These are phyloP conservation scores for Drosophila leontia DNA, from an alignment of 1,140 invertebrate genomes.

Conservation along the genomic window DNA sequence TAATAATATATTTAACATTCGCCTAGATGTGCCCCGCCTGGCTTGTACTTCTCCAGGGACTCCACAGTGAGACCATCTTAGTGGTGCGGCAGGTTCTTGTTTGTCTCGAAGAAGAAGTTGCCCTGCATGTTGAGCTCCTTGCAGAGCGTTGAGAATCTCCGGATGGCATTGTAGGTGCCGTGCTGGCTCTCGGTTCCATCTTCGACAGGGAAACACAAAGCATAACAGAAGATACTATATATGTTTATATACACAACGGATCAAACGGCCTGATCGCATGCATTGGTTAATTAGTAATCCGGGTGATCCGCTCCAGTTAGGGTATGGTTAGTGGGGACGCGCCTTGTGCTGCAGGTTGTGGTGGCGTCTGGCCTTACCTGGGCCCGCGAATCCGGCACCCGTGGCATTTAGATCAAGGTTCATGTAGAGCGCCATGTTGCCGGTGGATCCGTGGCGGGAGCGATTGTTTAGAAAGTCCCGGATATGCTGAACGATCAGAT, in stretches of 20 bases:
- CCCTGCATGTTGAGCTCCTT: slow-evolving; percentile 79
- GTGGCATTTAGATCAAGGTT: slow-evolving; percentile 62
- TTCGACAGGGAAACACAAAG: slow-evolving; percentile 64
- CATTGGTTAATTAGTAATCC: slow-evolving; percentile 38
- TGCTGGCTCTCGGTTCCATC: slow-evolving; percentile 48
- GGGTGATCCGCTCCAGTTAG: slow-evolving; percentile 43
- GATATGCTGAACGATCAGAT: slow-evolving; percentile 97
- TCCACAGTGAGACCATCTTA: slow-evolving; percentile 13
- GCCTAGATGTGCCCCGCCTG: slow-evolving; percentile 30
- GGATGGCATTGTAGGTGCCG: slow-evolving; percentile 72
- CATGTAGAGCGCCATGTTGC: slow-evolving; percentile 72
- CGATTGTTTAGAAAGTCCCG: slow-evolving; percentile 91
- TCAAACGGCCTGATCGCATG: slow-evolving; percentile 42
- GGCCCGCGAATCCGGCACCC: slow-evolving; percentile 33
- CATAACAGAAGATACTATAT: slow-evolving; percentile 36
- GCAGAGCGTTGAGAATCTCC: slow-evolving; percentile 82
- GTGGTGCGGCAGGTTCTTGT: slow-evolving; percentile 77
- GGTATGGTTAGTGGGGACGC: slow-evolving; percentile 67
- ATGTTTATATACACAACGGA: slow-evolving; percentile 37
- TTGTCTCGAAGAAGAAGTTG: slow-evolving; percentile 82
- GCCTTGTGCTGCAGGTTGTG: slow-evolving; percentile 45
- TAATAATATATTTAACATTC: slow-evolving; percentile 32
- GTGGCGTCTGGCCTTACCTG: slow-evolving; percentile 61
- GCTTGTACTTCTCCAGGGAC: slow-evolving; percentile 27
- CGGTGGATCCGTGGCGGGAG: slow-evolving; percentile 69